Evolutionary conservation across 2,797 vertebrate genomes (phyloP).

Genomic region (Myotis vivesi): DNA sequence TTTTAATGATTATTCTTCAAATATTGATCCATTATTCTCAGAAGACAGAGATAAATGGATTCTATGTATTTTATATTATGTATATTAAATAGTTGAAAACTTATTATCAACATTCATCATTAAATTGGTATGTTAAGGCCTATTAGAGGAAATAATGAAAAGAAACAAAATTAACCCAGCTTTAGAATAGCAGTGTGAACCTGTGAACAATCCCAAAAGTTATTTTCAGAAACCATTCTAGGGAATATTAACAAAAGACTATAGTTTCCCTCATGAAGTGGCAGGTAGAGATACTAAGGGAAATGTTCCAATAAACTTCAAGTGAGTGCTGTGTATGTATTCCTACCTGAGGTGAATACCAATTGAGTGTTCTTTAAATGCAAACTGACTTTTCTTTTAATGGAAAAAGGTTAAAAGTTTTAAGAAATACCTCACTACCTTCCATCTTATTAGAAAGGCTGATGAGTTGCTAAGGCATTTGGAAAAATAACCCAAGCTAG

Average conservation of each 20-base stretch:
- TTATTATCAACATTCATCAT: background rate
- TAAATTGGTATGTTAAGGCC: background rate
- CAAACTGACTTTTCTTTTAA: background rate
- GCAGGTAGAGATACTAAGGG: background rate
- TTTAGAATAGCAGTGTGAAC: background rate
- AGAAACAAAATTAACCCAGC: constrained; percentile 25
- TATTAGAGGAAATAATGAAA: background rate
- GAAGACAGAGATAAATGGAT: background rate
- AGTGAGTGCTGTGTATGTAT: background rate
- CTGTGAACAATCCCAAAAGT: background rate
- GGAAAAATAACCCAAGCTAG: background rate
- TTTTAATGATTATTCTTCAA: background rate
- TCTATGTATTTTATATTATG: background rate
- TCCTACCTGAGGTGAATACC: background rate
- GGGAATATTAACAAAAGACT: constrained; percentile 41
- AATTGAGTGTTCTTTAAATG: background rate
- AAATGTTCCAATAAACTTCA: constrained; percentile 3
- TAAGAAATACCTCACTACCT: background rate
- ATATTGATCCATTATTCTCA: background rate
- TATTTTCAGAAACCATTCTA: constrained; percentile 58
- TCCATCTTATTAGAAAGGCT: background rate
- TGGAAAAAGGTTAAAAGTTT: background rate
- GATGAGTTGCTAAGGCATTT: background rate
- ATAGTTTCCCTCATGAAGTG: background rate
- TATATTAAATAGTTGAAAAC: background rate